A percentile compares a stretch with the other conserved stretches of the same genome.
These are phyloP conservation scores for Brachynemurus nebulosus DNA, from an alignment of 2,888 invertebrate species.

Conservation along the genomic window DNA sequence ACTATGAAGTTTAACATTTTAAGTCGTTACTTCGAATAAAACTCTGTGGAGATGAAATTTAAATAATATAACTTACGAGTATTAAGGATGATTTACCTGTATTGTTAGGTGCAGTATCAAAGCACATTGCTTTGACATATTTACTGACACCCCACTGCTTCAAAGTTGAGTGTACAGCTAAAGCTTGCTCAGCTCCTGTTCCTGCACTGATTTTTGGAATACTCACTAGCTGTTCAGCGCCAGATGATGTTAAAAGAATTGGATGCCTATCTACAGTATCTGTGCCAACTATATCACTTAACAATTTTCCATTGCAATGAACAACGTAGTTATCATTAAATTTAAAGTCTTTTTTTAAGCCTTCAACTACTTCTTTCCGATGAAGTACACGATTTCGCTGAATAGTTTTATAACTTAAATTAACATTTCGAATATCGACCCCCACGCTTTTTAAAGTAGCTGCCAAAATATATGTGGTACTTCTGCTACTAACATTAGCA, in stretches of 20 bases:
- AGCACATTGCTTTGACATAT: conserved; percentile 9
- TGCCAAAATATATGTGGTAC: conserved; percentile 4
- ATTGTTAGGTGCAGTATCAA: conserved; percentile 11
- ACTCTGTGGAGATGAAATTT: not conserved
- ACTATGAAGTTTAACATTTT: not conserved
- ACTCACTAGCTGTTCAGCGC: conserved; percentile 8
- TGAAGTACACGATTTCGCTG: conserved; percentile 11
- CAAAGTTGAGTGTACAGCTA: conserved; percentile 5
- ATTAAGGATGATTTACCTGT: conserved; percentile 7
- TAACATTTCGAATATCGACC: conserved; percentile 1
- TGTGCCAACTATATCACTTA: conserved; percentile 11
- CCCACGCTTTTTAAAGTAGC: conserved; percentile 8
- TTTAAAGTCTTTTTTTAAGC: conserved; percentile 13
- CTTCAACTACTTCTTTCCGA: conserved; percentile 12
- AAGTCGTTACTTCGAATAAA: not conserved
- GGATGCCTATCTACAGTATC: conserved; percentile 11
- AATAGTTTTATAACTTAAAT: conserved; percentile 10
- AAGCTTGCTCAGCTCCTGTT: conserved; percentile 4
- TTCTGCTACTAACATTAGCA: not conserved
- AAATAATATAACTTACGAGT: not conserved
- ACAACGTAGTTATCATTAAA: conserved; percentile 12
- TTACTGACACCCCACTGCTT: conserved; percentile 7
- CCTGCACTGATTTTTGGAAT: conserved; percentile 8
- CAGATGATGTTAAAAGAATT: conserved; percentile 6
- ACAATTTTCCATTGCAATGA: conserved; percentile 15